Evolutionary conservation across 2,888 invertebrate genomes (phyloP).

Genomic region (Epirrita christyi): DNA sequence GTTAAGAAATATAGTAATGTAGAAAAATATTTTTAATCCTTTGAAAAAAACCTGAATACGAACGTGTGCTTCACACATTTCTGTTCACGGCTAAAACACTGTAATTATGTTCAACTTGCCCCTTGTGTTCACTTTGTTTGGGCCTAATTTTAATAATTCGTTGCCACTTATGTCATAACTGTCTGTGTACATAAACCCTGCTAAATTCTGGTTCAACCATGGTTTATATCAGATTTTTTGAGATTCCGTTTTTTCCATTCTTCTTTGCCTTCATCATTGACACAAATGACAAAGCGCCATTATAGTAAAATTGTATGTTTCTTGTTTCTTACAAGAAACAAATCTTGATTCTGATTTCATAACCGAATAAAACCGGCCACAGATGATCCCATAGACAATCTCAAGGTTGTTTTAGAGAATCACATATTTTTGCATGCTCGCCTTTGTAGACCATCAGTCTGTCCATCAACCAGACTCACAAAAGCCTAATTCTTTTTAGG

Average conservation of each 20-base stretch:
- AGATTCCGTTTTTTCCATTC: too few relatives aligned
- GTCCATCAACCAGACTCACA: background rate
- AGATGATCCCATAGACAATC: too few relatives aligned
- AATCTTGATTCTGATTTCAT: too few relatives aligned
- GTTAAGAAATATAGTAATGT: too few relatives aligned
- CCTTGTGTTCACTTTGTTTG: conserved; percentile 30
- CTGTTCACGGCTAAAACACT: conserved; percentile 28
- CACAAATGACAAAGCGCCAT: too few relatives aligned
- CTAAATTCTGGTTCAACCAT: background rate
- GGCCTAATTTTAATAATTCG: conserved; percentile 30
- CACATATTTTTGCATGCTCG: too few relatives aligned
- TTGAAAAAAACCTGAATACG: conserved; percentile 1
- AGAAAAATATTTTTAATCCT: background rate
- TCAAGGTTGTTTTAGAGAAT: too few relatives aligned
- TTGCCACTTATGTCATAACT: conserved; percentile 24
- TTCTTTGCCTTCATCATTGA: too few relatives aligned
- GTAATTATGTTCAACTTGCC: conserved; percentile 29
- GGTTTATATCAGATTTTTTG: background rate
- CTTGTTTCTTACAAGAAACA: too few relatives aligned
- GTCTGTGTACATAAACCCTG: conserved; percentile 7
- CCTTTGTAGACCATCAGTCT: background rate
- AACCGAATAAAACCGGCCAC: too few relatives aligned
- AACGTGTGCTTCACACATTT: conserved; percentile 21
- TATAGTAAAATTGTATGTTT: too few relatives aligned
- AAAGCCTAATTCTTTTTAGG: background rate